A percentile compares a stretch with the other conserved stretches of the same genome.
phyloP scores from a whole-genome alignment of 1,140 invertebrate species.

The Eulimnadia texana region DNA sequence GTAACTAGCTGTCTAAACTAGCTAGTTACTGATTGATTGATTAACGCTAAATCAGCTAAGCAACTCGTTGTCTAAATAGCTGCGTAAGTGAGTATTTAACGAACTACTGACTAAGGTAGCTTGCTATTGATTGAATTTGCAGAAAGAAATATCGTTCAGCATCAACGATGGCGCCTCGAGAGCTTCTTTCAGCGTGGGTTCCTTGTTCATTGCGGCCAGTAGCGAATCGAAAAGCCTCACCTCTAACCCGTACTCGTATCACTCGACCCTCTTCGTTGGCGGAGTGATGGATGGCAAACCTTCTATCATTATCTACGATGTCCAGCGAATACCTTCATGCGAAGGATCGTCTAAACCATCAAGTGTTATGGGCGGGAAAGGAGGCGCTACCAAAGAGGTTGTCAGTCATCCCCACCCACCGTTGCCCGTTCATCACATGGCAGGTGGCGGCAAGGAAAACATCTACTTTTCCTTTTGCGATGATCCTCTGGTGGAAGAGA shows the following conservation, averaged over 20 bases:
- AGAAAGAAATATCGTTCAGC: slow-evolving; percentile 32
- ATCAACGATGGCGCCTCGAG: slow-evolving; percentile 27
- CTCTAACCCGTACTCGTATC: background rate
- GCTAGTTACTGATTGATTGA: no score
- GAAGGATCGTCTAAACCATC: background rate
- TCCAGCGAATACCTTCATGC: background rate
- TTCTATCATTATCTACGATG: background rate
- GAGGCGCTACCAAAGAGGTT: slow-evolving; percentile 8
- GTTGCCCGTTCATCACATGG: background rate
- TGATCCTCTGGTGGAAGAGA: slow-evolving; percentile 3
- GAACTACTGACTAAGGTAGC: no score
- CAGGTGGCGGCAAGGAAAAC: background rate
- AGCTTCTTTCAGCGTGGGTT: slow-evolving; percentile 17
- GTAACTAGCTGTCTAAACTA: no score
- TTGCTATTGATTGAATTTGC: slow-evolving; percentile 18
- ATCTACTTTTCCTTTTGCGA: slow-evolving; percentile 5
- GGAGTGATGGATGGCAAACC: background rate
- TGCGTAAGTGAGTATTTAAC: background rate
- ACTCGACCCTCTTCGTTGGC: background rate
- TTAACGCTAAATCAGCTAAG: no score
- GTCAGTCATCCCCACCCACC: background rate
- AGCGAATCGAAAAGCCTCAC: background rate
- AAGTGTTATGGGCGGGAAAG: background rate
- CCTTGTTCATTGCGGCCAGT: background rate
- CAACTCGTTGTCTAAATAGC: no score